Conservation (phyloP, 2,113 vertebrate genomes). For the Trogon melanurus region DNA sequence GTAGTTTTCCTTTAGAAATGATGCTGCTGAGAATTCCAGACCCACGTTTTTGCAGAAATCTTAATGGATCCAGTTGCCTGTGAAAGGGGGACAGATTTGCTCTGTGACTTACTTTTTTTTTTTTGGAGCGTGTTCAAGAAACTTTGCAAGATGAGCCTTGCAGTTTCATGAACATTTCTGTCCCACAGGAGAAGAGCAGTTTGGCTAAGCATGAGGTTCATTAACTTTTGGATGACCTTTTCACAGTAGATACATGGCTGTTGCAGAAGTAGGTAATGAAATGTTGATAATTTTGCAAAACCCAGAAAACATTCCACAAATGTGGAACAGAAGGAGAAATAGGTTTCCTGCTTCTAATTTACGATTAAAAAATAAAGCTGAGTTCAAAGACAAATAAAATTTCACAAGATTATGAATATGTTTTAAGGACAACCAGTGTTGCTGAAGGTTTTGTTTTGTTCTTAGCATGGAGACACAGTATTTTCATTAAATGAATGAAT, state of each 20-base stretch:
- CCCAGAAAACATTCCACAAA: constrained; percentile 35
- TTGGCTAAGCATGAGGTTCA: constrained; percentile 52
- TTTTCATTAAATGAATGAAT: constrained; percentile 65
- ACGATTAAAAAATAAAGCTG: constrained; percentile 26
- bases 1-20: background rate
- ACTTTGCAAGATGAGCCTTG: constrained; percentile 38
- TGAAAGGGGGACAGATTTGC: background rate
- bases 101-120: background rate
- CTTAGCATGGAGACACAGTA: constrained; percentile 17
- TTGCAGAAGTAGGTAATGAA: constrained; percentile 56
- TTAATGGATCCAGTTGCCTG: background rate
- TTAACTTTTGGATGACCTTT: constrained; percentile 66
- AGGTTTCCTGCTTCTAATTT: background rate
- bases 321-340: background rate
- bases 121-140: constrained; percentile 17
- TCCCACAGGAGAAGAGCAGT: constrained; percentile 29
- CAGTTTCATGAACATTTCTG: constrained; percentile 31
- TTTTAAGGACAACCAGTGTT: constrained; percentile 23
- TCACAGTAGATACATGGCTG: constrained; percentile 35
- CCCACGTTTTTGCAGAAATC: background rate
- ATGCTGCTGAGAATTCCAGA: background rate
- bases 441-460: constrained; percentile 33
- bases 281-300: constrained; percentile 48
- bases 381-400: constrained; percentile 30
- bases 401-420: background rate